Evolutionary conservation across 1,140 invertebrate species (phyloP).

Genomic region (Drosophila persimilis): DNA sequence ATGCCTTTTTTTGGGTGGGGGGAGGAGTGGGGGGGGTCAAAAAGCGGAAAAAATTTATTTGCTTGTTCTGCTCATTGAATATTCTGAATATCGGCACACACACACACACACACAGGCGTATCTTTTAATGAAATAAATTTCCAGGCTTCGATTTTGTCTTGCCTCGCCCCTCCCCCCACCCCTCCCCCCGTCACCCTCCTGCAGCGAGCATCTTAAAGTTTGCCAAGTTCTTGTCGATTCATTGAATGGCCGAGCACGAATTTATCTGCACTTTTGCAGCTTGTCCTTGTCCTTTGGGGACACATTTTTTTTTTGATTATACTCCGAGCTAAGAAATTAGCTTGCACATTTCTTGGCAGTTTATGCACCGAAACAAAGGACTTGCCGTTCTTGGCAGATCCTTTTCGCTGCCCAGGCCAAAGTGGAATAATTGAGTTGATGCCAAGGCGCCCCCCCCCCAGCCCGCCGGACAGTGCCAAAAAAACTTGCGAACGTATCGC

Average conservation of each 20-base stretch:
- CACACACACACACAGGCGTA: background rate
- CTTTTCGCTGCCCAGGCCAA: conserved; percentile 38
- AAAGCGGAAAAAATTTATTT: conserved; percentile 51
- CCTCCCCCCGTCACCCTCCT: background rate
- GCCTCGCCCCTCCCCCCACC: too few relatives aligned
- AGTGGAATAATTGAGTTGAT: conserved; percentile 57
- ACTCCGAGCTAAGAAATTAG: conserved; percentile 58
- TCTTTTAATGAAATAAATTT: conserved; percentile 58
- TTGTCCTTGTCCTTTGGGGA: conserved; percentile 9
- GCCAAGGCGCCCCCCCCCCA: conserved; percentile 19
- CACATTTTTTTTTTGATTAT: background rate
- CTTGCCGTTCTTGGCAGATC: conserved; percentile 42
- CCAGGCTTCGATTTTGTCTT: conserved; percentile 38
- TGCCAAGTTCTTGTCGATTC: conserved; percentile 74
- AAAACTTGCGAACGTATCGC: conserved; percentile 9
- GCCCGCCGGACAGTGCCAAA: too few relatives aligned
- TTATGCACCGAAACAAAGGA: conserved; percentile 45
- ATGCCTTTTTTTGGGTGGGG: conserved; percentile 34
- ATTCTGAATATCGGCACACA: conserved; percentile 33
- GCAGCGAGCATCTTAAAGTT: conserved; percentile 52
- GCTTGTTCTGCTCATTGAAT: conserved; percentile 66
- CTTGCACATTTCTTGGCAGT: conserved; percentile 36
- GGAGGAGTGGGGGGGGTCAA: background rate
- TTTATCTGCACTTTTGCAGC: conserved; percentile 51
- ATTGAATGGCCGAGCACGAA: conserved; percentile 34